These are phyloP conservation scores for Brevimyrus niger DNA, from an alignment of 2,113 vertebrate genomes.

Conservation along the genomic window DNA sequence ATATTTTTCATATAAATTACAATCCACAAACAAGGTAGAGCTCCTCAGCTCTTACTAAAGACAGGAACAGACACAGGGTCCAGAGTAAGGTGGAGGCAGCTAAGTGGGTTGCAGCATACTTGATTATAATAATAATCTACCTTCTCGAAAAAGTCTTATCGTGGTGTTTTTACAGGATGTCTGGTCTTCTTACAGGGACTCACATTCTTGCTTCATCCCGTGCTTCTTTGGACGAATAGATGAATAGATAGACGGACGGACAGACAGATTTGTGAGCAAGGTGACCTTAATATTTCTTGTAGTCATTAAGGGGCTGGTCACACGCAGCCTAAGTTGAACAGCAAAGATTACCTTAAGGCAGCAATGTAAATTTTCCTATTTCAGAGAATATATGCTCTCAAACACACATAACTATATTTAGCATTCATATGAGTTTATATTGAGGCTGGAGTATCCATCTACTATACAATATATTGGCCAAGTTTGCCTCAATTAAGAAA, in stretches of 20 bases:
- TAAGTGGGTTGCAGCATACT: not conserved
- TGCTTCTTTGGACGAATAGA: not conserved
- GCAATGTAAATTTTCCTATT: not conserved
- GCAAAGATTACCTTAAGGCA: not conserved
- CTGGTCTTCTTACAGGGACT: not conserved
- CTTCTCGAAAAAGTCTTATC: not conserved
- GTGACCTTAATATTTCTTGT: not conserved
- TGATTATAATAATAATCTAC: not conserved
- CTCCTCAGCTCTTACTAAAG: not conserved
- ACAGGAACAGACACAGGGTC: not conserved
- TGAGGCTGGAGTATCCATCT: not conserved
- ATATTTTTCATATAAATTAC: not conserved
- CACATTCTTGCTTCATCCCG: too few relatives aligned
- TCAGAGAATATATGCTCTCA: not conserved
- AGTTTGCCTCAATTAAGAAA: not conserved
- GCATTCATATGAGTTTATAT: not conserved
- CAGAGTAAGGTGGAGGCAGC: not conserved
- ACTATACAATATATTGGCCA: not conserved
- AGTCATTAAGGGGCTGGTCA: not conserved
- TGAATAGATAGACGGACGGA: not conserved
- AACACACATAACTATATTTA: not conserved
- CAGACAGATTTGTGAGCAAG: not conserved
- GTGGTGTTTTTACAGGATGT: not conserved
- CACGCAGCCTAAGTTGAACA: not conserved
- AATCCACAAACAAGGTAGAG: not conserved